Conservation (phyloP, 2,113 vertebrate genomes). For the Caranx melampygus region DNA sequence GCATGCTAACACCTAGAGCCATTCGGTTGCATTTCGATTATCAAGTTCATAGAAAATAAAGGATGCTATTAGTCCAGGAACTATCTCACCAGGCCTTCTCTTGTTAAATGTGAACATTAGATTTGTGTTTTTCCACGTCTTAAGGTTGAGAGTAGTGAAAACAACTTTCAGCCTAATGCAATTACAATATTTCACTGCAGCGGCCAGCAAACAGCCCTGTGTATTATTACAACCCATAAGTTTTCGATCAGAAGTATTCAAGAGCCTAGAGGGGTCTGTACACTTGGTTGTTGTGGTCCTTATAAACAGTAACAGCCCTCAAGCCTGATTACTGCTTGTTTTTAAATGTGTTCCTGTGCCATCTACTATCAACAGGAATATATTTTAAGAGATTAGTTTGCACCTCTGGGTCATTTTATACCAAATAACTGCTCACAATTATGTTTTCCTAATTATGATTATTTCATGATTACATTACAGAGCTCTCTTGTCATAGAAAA, state of each 20-base stretch:
- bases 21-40: not conserved
- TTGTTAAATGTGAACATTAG: too few species aligned
- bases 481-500: conserved; percentile 34
- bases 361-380: conserved; percentile 49
- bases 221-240: conserved; percentile 32
- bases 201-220: not conserved
- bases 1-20: too few species aligned
- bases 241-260: conserved; percentile 24
- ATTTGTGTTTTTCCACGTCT: conserved; percentile 1
- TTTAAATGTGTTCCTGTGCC: conserved; percentile 34
- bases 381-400: conserved; percentile 65
- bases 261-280: conserved; percentile 33
- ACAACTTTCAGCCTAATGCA: conserved; percentile 8
- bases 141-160: conserved; percentile 19
- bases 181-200: conserved; percentile 39
- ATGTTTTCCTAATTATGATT: conserved; percentile 75
- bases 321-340: conserved; percentile 52
- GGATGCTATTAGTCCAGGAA: not conserved
- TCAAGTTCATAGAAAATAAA: not conserved
- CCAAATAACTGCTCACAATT: conserved; percentile 73
- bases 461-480: conserved; percentile 73
- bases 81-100: not conserved
- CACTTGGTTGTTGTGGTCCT: conserved; percentile 31
- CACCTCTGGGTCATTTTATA: conserved; percentile 67
- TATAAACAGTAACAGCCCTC: conserved; percentile 42